Base-by-base conservation (phyloP, 1,140 invertebrate species). In the Diachasmimorpha longicaudata region DNA sequence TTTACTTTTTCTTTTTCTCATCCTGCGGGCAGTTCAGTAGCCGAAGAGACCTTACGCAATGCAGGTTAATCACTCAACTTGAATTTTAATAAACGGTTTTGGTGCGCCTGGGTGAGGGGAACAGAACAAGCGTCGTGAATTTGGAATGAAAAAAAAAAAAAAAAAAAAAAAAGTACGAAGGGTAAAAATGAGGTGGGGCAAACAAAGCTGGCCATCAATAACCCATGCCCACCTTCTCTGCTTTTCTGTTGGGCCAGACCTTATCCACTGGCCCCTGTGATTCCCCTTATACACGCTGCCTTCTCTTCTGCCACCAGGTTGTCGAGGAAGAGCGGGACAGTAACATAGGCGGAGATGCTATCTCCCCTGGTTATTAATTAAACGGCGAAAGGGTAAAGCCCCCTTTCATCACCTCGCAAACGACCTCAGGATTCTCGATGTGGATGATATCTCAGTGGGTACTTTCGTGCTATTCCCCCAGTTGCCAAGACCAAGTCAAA, bases 351-450 rank as follows among this genome's bases (percentile, higher is more conserved):
- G 86, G 85, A 88, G 86, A 87, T 87, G 80, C 79, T 87, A 87
- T 88, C 86, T 87, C 78, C 81, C 48, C 82, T 85, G 85, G 86
- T 87, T 88, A 88, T 88, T 88, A 88, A 88, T 88, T 88, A 88
- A 87, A 83, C 83, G 85, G 81, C 82, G 80, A 82, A 82, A 85
- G 84, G 86, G 85, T 85, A 86, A 88, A 83, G 85, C 85, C 86
- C 81, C 81, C 85, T 88, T 88, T 88, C 86, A 88, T 86, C 86
- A 87, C 86, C 84, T 87, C 80, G 76, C 82, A 81, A 85, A 85
- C 82, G 79, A 84, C 85, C 81, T 80, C 79, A 79, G n/a, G 39
- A 44, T 39, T 81, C 78, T 77, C 77, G 68, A 63, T 76, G 73
- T 70, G 55, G 72, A 55, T 70, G 70, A 75, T 69, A 78, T 79